phyloP scores from a whole-genome alignment of 2,888 invertebrate species.

The Dromius quadrimaculatus region DNA sequence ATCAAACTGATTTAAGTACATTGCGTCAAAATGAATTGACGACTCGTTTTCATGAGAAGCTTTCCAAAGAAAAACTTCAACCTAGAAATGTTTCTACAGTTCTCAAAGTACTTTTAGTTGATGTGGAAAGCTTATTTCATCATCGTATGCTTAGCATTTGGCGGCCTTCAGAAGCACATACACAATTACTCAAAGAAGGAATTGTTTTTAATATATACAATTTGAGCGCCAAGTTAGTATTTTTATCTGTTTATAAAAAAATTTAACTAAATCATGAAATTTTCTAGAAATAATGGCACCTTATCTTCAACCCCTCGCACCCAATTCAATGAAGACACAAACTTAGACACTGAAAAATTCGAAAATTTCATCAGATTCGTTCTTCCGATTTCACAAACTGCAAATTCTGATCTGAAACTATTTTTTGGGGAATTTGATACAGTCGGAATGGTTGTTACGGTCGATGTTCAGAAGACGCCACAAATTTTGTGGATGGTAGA shows the following conservation, averaged over 20 bases:
- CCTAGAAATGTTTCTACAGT: conserved; percentile 65
- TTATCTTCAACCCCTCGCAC: conserved; percentile 59
- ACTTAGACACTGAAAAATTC: conserved; percentile 51
- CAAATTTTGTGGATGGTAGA: conserved; percentile 75
- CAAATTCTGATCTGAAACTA: conserved; percentile 63
- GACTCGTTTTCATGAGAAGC: conserved; percentile 55
- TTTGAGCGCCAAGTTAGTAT: conserved; percentile 66
- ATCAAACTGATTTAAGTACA: conserved; percentile 63
- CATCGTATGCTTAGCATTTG: conserved; percentile 75
- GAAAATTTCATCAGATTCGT: conserved; percentile 59
- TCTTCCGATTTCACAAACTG: conserved; percentile 67
- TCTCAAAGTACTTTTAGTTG: conserved; percentile 66
- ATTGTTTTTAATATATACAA: conserved; percentile 72
- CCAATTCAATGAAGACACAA: conserved; percentile 56
- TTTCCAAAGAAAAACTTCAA: conserved; percentile 55
- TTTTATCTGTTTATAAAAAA: conserved; percentile 21
- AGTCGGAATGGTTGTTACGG: conserved; percentile 75
- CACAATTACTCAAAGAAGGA: conserved; percentile 74
- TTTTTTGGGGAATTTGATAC: conserved; percentile 80
- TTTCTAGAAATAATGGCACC: conserved; percentile 59
- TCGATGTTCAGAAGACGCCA: conserved; percentile 68
- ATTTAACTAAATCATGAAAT: no score
- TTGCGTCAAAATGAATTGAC: conserved; percentile 60
- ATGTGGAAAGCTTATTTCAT: conserved; percentile 60
- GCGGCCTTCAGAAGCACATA: conserved; percentile 75